Evolutionary conservation across 2,888 invertebrate species (phyloP), one percentile per base, ranked within the genome.

Genomic region (Hirtodrosophila confusa): DNA sequence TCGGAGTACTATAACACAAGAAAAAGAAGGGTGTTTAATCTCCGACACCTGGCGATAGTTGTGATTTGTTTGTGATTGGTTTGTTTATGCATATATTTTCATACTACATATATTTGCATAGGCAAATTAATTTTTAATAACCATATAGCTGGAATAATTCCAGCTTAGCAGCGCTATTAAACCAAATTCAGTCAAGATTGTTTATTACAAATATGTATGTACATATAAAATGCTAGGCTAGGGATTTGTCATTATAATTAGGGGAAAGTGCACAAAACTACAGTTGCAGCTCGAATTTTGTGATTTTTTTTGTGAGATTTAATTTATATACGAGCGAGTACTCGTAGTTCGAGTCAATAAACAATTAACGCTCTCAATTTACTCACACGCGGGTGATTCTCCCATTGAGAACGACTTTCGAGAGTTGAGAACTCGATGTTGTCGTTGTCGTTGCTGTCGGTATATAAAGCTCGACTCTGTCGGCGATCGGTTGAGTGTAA

Each of bases 241-340:
- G 31, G 23, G 40, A 57, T 64, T 76, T 54, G 65, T 55, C 70
- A 70, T 75, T 36, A 17, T 17, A 27, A 8, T 17, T 7, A 23
- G 69, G 71, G 84, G 55, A 69, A 71, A 66, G 37, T 62, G 57
- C 51, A 51, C 40, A 72, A 55, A 74, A 48, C 51, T 31, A 55
- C 39, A 58, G 9, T 31, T 36, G 39, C 41, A 37, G 29, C 29
- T 40, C 17, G 53, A 56, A 44, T 67, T 76, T 62, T 41, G 78
- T 80, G 51, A 40, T 55, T 74, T 75, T 39, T 41, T 49, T 29
- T 17, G 17, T 17, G 17, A 17, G 39, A 45, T 70, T 67, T 61
- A 70, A 86, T 65, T 64, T 49, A 60, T 73, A 35, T 54, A 17
- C 17, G 17, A 17, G 17, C 17, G 17, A 17, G 17, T 17, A 17